Base-by-base conservation (phyloP, 2,113 vertebrate species). In the Theropithecus gelada region DNA sequence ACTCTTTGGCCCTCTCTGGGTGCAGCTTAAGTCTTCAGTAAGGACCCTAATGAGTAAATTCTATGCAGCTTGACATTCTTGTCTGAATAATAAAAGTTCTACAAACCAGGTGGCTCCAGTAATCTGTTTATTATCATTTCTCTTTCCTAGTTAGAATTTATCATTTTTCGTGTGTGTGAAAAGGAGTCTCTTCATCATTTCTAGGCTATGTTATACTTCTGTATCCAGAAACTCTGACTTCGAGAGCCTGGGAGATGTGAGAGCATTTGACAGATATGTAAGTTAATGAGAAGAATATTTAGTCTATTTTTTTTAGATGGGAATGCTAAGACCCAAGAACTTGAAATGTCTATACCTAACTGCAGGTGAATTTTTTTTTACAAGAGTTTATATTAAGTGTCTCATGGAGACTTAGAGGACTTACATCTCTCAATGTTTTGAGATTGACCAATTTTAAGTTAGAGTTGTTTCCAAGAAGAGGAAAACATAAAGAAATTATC, bases 81-180 rank as follows among this genome's bases (percentile, higher is more conserved):
- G 5, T 86, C 43, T 85, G 50, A 76, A 64, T 45, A 82, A 50
- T 27, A 52, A 52, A n/a, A 82, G 73, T 61, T 80, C 35, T 88
- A 32, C 72, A 93, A 76, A 80, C 48, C 91, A 52, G 40, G n/a
- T 48, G 61, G 30, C 61, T 90, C 75, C 59, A 82, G 66, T 78
- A 43, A 95, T 76, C 27, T 88, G 43, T n/a, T 73, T 82, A 75
- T 89, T 95, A n/a, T 45, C 75, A 70, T 30, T 72, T 59, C 40
- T 73, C 40, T 81, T 93, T 90, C 57, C 27, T 70, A 45, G 48
- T 70, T 93, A 94, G 59, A 94, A 92, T 89, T 82, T 73, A 76
- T 85, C 61, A 30, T 50, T 78, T 66, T 87, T 22, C n/a, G 0
- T 75, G 45, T 70, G 11, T n/a, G 25, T 72, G 16, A 16, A 82